phyloP scores from a whole-genome alignment of 2,113 vertebrate genomes.

The Tragelaphus imberbis region DNA sequence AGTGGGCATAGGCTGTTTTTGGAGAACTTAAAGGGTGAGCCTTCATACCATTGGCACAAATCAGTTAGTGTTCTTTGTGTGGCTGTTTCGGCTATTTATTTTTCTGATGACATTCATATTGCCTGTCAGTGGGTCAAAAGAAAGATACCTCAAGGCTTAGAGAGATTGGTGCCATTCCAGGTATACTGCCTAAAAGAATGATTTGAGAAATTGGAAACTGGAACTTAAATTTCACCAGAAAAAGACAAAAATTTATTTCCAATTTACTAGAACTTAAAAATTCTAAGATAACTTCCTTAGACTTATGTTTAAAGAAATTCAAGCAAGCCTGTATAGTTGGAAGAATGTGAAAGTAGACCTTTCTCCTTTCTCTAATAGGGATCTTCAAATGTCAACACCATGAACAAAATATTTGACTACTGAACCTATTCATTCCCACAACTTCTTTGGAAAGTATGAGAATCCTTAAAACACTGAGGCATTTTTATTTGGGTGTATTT shows the following conservation, averaged over 20 bases:
- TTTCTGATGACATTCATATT: not conserved
- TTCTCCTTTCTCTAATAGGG: not conserved
- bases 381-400: not conserved
- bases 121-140: not conserved
- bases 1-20: not conserved
- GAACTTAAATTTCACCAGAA: not conserved
- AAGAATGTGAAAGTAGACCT: not conserved
- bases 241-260: not conserved
- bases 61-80: not conserved
- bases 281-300: not conserved
- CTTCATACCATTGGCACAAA: not conserved
- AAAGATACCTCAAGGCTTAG: not conserved
- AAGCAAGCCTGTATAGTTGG: not conserved
- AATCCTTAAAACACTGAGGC: conserved; percentile 3
- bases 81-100: not conserved
- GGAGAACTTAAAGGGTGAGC: not conserved
- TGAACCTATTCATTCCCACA: not conserved
- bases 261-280: conserved; percentile 30
- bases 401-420: not conserved
- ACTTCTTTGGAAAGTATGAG: not conserved
- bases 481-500: not conserved
- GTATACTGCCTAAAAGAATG: not conserved
- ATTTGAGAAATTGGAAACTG: conserved; percentile 7
- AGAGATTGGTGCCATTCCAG: not conserved
- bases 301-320: not conserved